These are phyloP conservation scores for Hystrix cristata DNA, from an alignment of 2,113 vertebrate genomes.

Conservation along the genomic window DNA sequence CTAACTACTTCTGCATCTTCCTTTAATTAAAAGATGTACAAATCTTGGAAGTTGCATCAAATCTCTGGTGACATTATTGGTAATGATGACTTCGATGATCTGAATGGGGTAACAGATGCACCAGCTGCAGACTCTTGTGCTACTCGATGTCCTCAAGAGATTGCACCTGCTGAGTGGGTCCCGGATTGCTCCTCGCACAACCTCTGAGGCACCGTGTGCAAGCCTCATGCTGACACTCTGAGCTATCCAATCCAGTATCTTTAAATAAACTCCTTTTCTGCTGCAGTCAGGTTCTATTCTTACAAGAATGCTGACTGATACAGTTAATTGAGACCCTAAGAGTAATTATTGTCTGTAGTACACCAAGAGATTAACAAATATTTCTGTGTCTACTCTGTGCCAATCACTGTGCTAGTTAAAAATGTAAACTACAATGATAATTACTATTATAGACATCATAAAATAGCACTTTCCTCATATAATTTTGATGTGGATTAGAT, in stretches of 20 bases:
- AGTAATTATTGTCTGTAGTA: background rate
- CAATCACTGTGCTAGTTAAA: background rate
- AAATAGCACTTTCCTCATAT: background rate
- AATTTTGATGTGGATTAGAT: background rate
- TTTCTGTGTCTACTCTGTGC: background rate
- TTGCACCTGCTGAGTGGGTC: background rate
- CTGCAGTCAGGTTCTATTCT: slow-evolving; percentile 18
- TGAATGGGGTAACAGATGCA: background rate
- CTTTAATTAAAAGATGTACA: background rate
- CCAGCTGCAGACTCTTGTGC: background rate
- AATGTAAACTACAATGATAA: background rate
- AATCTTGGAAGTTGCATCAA: background rate
- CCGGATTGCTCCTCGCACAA: too few species aligned
- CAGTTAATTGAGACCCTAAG: background rate
- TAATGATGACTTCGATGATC: background rate
- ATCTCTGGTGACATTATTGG: background rate
- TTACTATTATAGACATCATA: background rate
- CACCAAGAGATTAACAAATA: slow-evolving; percentile 30
- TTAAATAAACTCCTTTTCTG: slow-evolving; percentile 13
- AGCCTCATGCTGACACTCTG: background rate
- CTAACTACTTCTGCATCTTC: background rate
- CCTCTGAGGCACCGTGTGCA: background rate
- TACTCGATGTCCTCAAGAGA: background rate
- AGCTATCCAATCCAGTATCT: background rate
- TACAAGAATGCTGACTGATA: slow-evolving; percentile 2